Evolutionary conservation across 2,888 invertebrate genomes (phyloP), one percentile per base, ranked within the genome.

Genomic region (Agrotis ipsilon): DNA sequence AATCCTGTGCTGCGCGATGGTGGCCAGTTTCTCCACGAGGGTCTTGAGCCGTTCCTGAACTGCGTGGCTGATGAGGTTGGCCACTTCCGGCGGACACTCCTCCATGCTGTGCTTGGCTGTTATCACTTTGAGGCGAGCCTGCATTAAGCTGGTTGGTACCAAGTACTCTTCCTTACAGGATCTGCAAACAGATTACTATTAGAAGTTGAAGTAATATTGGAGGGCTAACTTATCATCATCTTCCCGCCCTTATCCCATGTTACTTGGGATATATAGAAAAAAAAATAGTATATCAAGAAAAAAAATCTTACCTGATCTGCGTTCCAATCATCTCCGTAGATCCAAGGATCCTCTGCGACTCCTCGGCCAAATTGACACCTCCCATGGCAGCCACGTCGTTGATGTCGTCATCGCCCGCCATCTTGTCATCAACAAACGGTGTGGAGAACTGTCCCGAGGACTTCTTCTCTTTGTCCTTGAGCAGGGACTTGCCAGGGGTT

Each of bases 351-450:
- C 98, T 97, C 92, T 99, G 99, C 49, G 98, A 98, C 94, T 99
- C 99, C 94, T 99, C 99, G 0, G 98, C 98, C 87, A 99, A 96
- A 96, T 99, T 99, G 68, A 99, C 99, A 63, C 99, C 99, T 79
- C 99, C 99, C 99, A 99, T 99, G 14, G 99, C 99, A 45, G 99
- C 99, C 18, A 99, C 99, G 96, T 99, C 99, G 90, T 99, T 99
- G 88, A 99, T 99, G 92, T 99, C 99, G 91, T 99, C 99, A 89
- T 99, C 99, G 55, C 98, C 98, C 77, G 97, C 97, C 95, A 95
- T 96, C 91, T 95, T 96, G 92, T 96, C 96, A 90, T 96, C 94
- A 0, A 86, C 92, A 74, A 90, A 95, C 18, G 92, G 90, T 69
- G 89, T 95, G 81, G 90, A 83, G 81, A 88, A 93, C 78, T 91